Percentiles rank a stretch among this genome's conserved stretches.
Evolutionary conservation across 1,140 invertebrate genomes (phyloP).

Genomic region (Neelides sp.): DNA sequence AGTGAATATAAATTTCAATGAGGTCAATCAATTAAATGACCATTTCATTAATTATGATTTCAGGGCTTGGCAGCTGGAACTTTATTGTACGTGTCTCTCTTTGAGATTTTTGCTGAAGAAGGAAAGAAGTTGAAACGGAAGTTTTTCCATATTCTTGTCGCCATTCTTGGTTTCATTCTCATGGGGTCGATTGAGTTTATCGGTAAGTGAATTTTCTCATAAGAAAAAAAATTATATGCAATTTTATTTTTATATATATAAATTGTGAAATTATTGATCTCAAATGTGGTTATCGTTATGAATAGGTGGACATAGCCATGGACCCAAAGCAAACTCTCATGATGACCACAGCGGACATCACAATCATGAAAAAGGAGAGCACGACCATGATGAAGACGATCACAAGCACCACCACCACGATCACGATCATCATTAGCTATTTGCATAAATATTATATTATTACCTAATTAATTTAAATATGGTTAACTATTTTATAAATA

Average conservation of each 20-base stretch:
- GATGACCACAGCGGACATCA: conserved; percentile 1
- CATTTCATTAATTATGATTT: conserved; percentile 16
- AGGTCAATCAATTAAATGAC: too few relatives aligned
- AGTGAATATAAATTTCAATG: neutral
- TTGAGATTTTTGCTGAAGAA: conserved; percentile 42
- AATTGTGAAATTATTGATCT: neutral
- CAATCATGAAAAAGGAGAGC: conserved; percentile 1
- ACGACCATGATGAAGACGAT: conserved; percentile 8
- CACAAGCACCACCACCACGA: conserved; percentile 20
- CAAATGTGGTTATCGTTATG: conserved; percentile 10
- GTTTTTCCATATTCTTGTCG: conserved; percentile 26
- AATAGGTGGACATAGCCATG: conserved; percentile 9
- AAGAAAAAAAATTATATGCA: too few relatives aligned
- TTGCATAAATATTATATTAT: too few relatives aligned
- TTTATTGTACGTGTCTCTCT: conserved; percentile 49
- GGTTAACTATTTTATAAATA: too few relatives aligned
- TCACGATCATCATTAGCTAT: conserved; percentile 18
- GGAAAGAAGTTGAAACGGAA: conserved; percentile 45
- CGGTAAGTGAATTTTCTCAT: conserved; percentile 25
- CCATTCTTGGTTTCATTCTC: conserved; percentile 26
- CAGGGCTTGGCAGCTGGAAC: conserved; percentile 45
- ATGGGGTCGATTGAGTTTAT: conserved; percentile 27
- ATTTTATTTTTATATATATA: too few relatives aligned
- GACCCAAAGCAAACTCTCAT: neutral
- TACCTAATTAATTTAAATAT: too few relatives aligned